Conservation (phyloP, 1,140 invertebrate species). For the Anastrepha ludens region DNA sequence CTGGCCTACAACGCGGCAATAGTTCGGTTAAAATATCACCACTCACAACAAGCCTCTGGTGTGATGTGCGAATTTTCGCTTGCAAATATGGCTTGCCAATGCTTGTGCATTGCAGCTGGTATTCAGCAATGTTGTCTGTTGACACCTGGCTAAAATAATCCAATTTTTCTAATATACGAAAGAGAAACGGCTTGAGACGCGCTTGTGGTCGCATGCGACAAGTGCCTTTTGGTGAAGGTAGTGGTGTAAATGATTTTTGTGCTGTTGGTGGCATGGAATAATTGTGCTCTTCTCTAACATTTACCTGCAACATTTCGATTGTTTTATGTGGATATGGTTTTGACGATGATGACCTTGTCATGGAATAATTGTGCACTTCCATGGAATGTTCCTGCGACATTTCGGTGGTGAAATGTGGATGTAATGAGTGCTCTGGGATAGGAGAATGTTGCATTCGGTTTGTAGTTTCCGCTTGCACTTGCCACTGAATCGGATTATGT, state of each 20-base stretch:
- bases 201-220: not conserved
- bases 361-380: not conserved
- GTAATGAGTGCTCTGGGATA: too few relatives aligned
- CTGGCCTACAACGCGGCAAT: not conserved
- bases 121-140: not conserved
- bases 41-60: not conserved
- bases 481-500: not conserved
- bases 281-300: conserved; percentile 27
- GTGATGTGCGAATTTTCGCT: conserved; percentile 16
- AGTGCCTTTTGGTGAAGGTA: conserved; percentile 1
- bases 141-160: conserved; percentile 22
- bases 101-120: conserved; percentile 17
- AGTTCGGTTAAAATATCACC: conserved; percentile 18
- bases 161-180: not conserved
- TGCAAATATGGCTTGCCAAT: conserved; percentile 28
- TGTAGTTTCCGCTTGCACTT: not conserved
- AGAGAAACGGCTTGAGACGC: not conserved
- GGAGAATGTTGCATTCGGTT: not conserved
- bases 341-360: not conserved
- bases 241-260: not conserved
- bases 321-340: not conserved
- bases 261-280: not conserved
- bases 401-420: not conserved
- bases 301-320: conserved; percentile 40
- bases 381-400: not conserved